A percentile compares a stretch with the other conserved stretches of the same genome.
Conservation (phyloP, 2,113 vertebrate genomes). For the Pseudorectes ferrugineus region DNA sequence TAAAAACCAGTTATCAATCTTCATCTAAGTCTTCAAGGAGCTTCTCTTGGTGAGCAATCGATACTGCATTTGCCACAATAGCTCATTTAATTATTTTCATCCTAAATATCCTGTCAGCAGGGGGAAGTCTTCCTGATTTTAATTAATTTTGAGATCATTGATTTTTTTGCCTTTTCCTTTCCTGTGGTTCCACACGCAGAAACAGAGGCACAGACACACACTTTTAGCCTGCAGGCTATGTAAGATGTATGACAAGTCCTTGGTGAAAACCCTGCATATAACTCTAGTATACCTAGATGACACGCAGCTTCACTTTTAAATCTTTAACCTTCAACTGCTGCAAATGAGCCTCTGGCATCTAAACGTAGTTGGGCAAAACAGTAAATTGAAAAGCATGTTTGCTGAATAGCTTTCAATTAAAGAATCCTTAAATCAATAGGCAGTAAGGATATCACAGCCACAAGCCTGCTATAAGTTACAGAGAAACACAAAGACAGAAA, state of each 20-base stretch:
- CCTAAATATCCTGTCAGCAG: conserved; percentile 61
- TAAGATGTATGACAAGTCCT: conserved; percentile 20
- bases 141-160: conserved; percentile 68
- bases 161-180: conserved; percentile 54
- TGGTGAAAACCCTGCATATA: not conserved
- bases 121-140: conserved; percentile 61
- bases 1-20: conserved; percentile 47
- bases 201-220: not conserved
- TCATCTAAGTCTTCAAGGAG: conserved; percentile 48
- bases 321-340: not conserved
- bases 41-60: conserved; percentile 54
- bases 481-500: not conserved
- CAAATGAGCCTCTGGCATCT: conserved; percentile 4
- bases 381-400: conserved; percentile 26
- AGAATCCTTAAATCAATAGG: conserved; percentile 11
- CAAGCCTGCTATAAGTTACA: not conserved
- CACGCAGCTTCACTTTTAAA: conserved; percentile 1
- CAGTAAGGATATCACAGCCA: not conserved
- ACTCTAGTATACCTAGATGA: not conserved
- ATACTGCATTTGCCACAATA: conserved; percentile 66
- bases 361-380: not conserved
- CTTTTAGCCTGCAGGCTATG: not conserved
- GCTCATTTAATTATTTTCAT: conserved; percentile 72
- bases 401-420: conserved; percentile 31
- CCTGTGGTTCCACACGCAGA: conserved; percentile 12